Evolutionary conservation across 2,888 invertebrate genomes (phyloP).

Genomic region (Heliothis peltigera): DNA sequence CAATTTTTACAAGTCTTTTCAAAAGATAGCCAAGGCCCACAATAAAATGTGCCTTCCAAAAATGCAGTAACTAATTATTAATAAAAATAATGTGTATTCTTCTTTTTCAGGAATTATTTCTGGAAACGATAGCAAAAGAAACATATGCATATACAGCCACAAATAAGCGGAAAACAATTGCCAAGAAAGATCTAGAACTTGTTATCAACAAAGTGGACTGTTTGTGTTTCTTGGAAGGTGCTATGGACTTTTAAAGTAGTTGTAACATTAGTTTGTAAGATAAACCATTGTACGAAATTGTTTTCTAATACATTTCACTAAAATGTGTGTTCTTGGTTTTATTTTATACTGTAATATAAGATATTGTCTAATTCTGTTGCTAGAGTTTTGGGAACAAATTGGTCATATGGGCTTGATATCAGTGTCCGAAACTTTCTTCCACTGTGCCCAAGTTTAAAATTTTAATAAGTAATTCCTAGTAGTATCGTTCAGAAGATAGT

Average conservation of each 20-base stretch:
- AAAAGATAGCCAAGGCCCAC: neutral
- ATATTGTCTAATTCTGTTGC: too few species aligned
- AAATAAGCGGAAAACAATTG: constrained; percentile 95
- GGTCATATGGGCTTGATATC: too few species aligned
- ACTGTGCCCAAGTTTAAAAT: too few species aligned
- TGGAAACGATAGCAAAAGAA: constrained; percentile 95
- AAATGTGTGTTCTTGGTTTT: too few species aligned
- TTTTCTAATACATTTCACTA: too few species aligned
- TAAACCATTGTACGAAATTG: neutral
- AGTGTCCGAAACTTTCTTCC: too few species aligned
- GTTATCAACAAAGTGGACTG: constrained; percentile 94
- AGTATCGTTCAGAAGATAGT: too few species aligned
- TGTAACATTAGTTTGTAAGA: neutral
- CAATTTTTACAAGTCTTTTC: too few species aligned
- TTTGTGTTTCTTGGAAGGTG: constrained; percentile 96
- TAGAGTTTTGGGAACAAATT: too few species aligned
- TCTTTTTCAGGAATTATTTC: constrained; percentile 94
- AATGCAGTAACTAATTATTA: neutral
- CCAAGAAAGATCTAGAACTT: constrained; percentile 94
- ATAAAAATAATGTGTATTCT: constrained; percentile 6
- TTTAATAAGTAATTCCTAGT: too few species aligned
- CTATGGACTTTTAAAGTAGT: constrained; percentile 89
- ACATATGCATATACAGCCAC: constrained; percentile 92
- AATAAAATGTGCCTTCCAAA: too few species aligned
- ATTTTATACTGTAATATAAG: too few species aligned